Conservation (phyloP, 2,888 invertebrate genomes). For the Amphipoea oculea region DNA sequence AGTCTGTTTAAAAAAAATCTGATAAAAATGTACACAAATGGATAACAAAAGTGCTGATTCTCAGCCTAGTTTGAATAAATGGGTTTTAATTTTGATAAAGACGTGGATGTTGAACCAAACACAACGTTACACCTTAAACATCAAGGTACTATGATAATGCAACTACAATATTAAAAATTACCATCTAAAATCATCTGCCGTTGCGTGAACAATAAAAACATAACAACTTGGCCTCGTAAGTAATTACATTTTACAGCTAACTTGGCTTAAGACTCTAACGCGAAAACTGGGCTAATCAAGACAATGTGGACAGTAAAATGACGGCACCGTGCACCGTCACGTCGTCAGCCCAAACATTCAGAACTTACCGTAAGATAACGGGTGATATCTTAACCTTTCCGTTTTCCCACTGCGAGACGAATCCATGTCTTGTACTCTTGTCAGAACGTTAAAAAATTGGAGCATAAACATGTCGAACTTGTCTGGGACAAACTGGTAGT, state of each 20-base stretch:
- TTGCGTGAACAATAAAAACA: slow-evolving; percentile 60
- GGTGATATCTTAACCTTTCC: slow-evolving; percentile 75
- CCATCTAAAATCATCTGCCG: slow-evolving; percentile 40
- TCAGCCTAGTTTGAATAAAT: not conserved
- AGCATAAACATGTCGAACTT: slow-evolving; percentile 41
- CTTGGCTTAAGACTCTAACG: slow-evolving; percentile 48
- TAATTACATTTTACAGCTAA: slow-evolving; percentile 66
- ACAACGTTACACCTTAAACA: not conserved
- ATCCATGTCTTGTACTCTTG: slow-evolving; percentile 52
- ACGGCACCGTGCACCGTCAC: slow-evolving; percentile 34
- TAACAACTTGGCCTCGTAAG: slow-evolving; percentile 43
- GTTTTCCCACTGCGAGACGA: slow-evolving; percentile 71
- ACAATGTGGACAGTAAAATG: slow-evolving; percentile 68
- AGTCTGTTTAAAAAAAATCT: not conserved
- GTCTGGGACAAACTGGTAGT: not conserved
- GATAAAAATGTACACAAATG: not conserved
- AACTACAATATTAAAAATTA: slow-evolving; percentile 19
- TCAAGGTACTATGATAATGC: not conserved
- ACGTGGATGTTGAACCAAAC: not conserved
- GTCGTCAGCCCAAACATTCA: slow-evolving; percentile 55
- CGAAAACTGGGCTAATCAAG: slow-evolving; percentile 68
- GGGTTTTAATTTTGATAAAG: not conserved
- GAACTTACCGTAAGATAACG: slow-evolving; percentile 81
- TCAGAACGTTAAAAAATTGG: slow-evolving; percentile 50
- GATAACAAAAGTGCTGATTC: not conserved